Conservation (phyloP, 2,888 invertebrate genomes). For the Eupeodes latifasciatus region DNA sequence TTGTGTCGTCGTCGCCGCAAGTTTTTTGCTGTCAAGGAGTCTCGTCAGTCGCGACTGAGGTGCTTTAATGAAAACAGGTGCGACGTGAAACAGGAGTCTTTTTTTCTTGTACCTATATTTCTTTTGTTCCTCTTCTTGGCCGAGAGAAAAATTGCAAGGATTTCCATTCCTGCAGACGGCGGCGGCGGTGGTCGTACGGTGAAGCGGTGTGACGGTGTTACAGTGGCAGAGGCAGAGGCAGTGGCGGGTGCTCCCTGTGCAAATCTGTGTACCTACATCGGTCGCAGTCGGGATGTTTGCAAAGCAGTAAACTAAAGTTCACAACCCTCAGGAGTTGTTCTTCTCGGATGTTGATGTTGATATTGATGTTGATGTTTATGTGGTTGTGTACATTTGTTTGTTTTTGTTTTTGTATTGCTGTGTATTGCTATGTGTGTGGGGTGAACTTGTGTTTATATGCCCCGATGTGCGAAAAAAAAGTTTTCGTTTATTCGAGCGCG, state of each 20-base stretch:
- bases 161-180: slow-evolving; percentile 52
- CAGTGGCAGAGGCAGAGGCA: too few species aligned
- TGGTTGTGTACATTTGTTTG: slow-evolving; percentile 36
- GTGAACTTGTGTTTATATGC: slow-evolving; percentile 58
- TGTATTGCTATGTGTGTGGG: slow-evolving; percentile 40
- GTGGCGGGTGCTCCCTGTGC: slow-evolving; percentile 43
- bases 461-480: slow-evolving; percentile 63
- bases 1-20: slow-evolving; percentile 74
- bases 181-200: not conserved
- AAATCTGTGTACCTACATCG: slow-evolving; percentile 57
- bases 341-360: slow-evolving; percentile 49
- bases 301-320: slow-evolving; percentile 75
- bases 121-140: slow-evolving; percentile 74
- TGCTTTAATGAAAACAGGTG: slow-evolving; percentile 83
- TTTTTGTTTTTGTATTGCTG: slow-evolving; percentile 17
- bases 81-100: slow-evolving; percentile 76
- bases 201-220: slow-evolving; percentile 4
- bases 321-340: slow-evolving; percentile 75
- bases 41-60: slow-evolving; percentile 83
- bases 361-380: slow-evolving; percentile 32
- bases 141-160: slow-evolving; percentile 65
- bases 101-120: slow-evolving; percentile 68
- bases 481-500: slow-evolving; percentile 74
- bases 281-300: slow-evolving; percentile 69
- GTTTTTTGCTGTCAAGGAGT: slow-evolving; percentile 79